These are phyloP conservation scores for Xenops minutus DNA, from an alignment of 2,797 vertebrate species.

Conservation along the genomic window DNA sequence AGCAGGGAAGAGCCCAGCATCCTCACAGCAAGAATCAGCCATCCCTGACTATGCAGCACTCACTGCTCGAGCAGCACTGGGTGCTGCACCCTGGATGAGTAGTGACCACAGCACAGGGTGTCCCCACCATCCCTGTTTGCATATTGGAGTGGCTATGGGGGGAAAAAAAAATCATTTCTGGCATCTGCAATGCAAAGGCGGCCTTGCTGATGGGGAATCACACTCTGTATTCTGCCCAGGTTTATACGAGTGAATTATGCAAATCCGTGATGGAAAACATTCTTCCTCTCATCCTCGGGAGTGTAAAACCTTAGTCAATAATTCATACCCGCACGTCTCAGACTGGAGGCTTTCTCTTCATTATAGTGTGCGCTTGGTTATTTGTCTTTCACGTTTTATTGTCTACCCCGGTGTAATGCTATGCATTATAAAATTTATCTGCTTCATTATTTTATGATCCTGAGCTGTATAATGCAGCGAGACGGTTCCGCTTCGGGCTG, in stretches of 20 bases:
- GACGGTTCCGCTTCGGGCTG: background rate
- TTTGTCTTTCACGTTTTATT: conserved; percentile 80
- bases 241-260: conserved; percentile 81
- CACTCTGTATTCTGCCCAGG: conserved; percentile 78
- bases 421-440: conserved; percentile 79
- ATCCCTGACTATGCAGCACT: background rate
- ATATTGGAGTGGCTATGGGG: background rate
- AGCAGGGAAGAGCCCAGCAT: background rate
- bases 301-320: conserved; percentile 83
- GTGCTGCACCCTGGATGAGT: background rate
- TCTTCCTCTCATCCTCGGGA: conserved; percentile 78
- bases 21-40: background rate
- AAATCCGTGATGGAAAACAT: conserved; percentile 82
- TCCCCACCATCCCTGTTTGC: rapidly evolving
- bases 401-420: conserved; percentile 76
- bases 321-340: conserved; percentile 77
- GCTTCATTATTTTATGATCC: conserved; percentile 77
- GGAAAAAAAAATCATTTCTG: background rate
- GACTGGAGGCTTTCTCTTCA: conserved; percentile 80
- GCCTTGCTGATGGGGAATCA: conserved; percentile 52
- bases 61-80: background rate
- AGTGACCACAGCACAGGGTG: rapidly evolving
- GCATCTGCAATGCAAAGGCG: conserved; percentile 51
- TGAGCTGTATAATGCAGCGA: conserved; percentile 27
- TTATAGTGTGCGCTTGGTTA: conserved; percentile 76